Evolutionary conservation across 2,888 invertebrate genomes (phyloP).

Genomic region (Prosopocoilus inquinatus): DNA sequence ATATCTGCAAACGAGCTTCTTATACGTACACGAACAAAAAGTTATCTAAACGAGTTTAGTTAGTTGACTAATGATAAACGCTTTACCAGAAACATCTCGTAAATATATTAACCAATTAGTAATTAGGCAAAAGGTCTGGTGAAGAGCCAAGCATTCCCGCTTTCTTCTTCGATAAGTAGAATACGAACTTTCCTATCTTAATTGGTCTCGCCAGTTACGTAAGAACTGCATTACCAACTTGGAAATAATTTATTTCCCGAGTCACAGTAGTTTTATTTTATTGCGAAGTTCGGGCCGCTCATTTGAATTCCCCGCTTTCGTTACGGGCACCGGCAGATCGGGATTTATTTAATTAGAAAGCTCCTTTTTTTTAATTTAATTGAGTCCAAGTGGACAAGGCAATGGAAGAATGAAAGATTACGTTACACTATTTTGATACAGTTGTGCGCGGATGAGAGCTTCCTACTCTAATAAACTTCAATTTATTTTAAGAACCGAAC

Average conservation of each 20-base stretch:
- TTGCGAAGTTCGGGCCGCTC: not conserved
- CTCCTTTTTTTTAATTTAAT: not conserved
- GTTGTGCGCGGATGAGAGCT: not conserved
- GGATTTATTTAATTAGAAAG: not conserved
- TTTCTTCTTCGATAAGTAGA: conserved; percentile 19
- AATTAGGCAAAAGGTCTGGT: conserved; percentile 17
- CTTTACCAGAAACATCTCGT: conserved; percentile 8
- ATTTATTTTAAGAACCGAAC: not conserved
- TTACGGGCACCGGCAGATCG: not conserved
- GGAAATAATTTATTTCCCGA: conserved; percentile 26
- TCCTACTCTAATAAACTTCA: not conserved
- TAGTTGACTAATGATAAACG: not conserved
- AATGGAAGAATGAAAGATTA: not conserved
- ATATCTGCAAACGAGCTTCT: too few relatives aligned
- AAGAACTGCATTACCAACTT: conserved; percentile 26
- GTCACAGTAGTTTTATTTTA: conserved; percentile 9
- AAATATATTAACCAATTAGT: conserved; percentile 30
- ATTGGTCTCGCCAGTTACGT: conserved; percentile 24
- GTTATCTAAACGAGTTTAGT: too few relatives aligned
- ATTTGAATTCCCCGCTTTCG: not conserved
- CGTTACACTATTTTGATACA: not conserved
- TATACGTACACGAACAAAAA: too few relatives aligned
- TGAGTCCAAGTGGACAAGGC: not conserved
- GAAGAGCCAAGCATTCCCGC: not conserved
- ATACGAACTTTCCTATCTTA: conserved; percentile 26